Percentiles rank a stretch among this genome's conserved stretches.
These are phyloP conservation scores for Oasisia sp. DNA, from an alignment of 2,888 invertebrate species.

Conservation along the genomic window DNA sequence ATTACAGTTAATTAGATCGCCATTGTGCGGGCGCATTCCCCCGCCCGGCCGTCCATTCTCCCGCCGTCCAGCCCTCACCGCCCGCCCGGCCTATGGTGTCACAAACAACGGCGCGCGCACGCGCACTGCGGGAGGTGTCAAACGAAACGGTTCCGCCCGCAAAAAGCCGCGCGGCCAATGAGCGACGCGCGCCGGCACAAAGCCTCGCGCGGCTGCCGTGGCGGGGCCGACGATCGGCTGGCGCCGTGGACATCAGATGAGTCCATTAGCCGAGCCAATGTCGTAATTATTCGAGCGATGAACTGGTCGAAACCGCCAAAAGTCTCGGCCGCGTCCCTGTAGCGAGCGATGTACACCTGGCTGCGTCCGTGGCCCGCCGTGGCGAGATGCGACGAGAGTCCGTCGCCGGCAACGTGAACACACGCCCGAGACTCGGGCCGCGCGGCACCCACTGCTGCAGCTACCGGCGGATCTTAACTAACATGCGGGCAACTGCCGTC, in stretches of 20 bases:
- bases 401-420: not conserved
- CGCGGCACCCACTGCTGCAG: not conserved
- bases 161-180: not conserved
- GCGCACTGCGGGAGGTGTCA: slow-evolving; percentile 17
- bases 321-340: not conserved
- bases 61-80: not conserved
- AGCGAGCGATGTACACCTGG: not conserved
- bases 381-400: not conserved
- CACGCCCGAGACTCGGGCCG: not conserved
- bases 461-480: not conserved
- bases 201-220: not conserved
- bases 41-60: not conserved
- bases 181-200: not conserved
- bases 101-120: not conserved
- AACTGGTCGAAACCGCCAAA: slow-evolving; percentile 10
- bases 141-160: slow-evolving; percentile 17
- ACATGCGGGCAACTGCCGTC: slow-evolving; percentile 5
- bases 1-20: not conserved
- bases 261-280: slow-evolving; percentile 17
- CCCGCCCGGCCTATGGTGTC: not conserved
- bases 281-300: slow-evolving; percentile 17
- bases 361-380: not conserved
- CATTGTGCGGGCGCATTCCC: slow-evolving; percentile 14
- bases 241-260: not conserved
- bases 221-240: not conserved